Evolutionary conservation across 1,140 invertebrate species (phyloP).

Genomic region (Oncopeltus fasciatus): DNA sequence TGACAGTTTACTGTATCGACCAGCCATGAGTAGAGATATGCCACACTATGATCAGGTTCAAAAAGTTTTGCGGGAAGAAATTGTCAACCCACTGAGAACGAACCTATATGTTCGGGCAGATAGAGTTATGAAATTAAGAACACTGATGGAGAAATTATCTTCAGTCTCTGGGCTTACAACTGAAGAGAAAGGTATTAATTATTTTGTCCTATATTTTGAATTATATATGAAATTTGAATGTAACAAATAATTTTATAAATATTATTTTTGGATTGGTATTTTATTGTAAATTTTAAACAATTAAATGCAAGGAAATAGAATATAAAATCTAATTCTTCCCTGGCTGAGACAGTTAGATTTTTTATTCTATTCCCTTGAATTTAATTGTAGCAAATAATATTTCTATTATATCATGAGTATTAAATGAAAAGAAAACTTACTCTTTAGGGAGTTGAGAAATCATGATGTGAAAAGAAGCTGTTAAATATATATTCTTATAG

Average conservation of each 20-base stretch:
- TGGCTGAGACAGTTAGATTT: too few species aligned
- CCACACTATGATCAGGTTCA: conserved; percentile 75
- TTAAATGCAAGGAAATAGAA: too few species aligned
- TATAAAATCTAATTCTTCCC: too few species aligned
- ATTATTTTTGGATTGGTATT: too few species aligned
- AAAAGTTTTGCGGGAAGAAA: conserved; percentile 79
- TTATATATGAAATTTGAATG: neutral
- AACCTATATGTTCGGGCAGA: conserved; percentile 83
- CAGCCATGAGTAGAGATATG: conserved; percentile 56
- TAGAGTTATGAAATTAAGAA: conserved; percentile 87
- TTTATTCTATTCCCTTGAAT: too few species aligned
- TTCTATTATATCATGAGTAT: too few species aligned
- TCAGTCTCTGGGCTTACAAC: conserved; percentile 77
- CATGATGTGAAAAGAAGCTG: too few species aligned
- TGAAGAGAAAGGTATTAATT: conserved; percentile 66
- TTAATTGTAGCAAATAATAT: too few species aligned
- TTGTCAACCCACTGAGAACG: conserved; percentile 84
- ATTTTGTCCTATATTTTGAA: neutral
- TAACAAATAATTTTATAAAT: neutral
- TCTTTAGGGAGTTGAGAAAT: too few species aligned
- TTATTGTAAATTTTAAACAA: too few species aligned
- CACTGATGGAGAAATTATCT: conserved; percentile 71
- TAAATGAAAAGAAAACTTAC: too few species aligned
- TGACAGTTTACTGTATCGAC: conserved; percentile 72
- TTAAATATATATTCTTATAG: too few species aligned